A percentile compares a stretch with the other conserved stretches of the same genome.
Evolutionary conservation across 2,797 vertebrate species (phyloP).

Genomic region (Benthosema pterotum): DNA sequence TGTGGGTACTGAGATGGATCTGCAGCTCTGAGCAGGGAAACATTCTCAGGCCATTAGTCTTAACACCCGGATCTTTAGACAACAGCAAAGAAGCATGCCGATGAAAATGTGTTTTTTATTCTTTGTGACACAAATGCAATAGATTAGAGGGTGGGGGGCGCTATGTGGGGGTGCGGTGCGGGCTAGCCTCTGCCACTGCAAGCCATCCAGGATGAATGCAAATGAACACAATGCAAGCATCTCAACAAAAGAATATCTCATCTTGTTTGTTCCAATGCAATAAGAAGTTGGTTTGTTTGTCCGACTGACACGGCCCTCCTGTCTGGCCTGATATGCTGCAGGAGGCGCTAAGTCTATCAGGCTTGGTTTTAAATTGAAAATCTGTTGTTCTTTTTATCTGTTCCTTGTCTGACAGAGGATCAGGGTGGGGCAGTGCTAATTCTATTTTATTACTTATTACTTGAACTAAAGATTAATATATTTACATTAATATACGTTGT

Average conservation of each 20-base stretch:
- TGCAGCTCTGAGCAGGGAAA: conserved; percentile 53
- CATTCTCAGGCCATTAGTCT: conserved; percentile 56
- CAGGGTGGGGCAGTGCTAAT: too few species aligned
- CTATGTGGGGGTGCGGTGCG: conserved; percentile 42
- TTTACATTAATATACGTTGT: too few species aligned
- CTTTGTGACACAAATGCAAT: conserved; percentile 64
- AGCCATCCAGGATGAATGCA: conserved; percentile 48
- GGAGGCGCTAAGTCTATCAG: conserved; percentile 39
- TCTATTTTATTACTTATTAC: too few species aligned
- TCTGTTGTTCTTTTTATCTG: too few species aligned
- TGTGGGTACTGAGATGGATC: conserved; percentile 62
- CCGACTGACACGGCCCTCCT: conserved; percentile 34
- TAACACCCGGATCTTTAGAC: conserved; percentile 58
- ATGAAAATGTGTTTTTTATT: conserved; percentile 48
- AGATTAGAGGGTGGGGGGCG: conserved; percentile 53
- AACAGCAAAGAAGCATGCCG: conserved; percentile 44
- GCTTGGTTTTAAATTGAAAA: conserved; percentile 15
- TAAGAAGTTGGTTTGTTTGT: conserved; percentile 42
- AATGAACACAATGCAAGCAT: conserved; percentile 35
- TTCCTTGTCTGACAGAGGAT: too few species aligned
- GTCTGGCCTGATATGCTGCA: conserved; percentile 35
- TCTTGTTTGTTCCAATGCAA: conserved; percentile 44
- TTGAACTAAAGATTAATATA: too few species aligned
- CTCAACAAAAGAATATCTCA: conserved; percentile 34
- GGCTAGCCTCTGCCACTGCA: conserved; percentile 33